These are phyloP conservation scores for Scolopax bukidnonensis DNA, from an alignment of 2,797 vertebrate genomes.

Conservation along the genomic window DNA sequence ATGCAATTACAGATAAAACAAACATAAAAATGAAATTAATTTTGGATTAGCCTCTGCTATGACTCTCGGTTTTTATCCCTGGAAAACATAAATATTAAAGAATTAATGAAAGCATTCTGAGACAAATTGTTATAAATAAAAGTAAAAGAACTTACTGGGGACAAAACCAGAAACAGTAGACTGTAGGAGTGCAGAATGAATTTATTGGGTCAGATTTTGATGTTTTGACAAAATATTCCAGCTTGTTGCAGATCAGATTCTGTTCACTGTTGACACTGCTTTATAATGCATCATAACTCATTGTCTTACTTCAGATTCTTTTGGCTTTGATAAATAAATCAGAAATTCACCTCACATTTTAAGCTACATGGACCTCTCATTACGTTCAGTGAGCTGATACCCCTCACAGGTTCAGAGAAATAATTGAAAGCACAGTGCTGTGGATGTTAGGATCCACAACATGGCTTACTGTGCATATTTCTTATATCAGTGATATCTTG, in stretches of 20 bases:
- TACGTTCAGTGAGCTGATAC: background rate
- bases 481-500: background rate
- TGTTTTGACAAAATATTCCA: background rate
- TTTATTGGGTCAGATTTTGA: background rate
- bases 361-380: background rate
- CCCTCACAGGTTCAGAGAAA: background rate
- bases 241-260: background rate
- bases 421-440: background rate
- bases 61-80: constrained; percentile 22
- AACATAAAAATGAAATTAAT: constrained; percentile 35
- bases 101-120: constrained; percentile 26
- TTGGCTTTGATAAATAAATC: background rate
- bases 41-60: constrained; percentile 35
- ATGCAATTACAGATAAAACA: constrained; percentile 46
- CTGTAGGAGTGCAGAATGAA: background rate
- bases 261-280: background rate
- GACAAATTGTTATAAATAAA: constrained; percentile 30
- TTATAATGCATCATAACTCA: background rate
- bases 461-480: background rate
- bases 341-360: background rate
- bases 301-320: background rate
- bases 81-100: constrained; percentile 56
- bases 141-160: background rate
- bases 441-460: background rate
- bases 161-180: background rate